These are phyloP conservation scores for Schizopygopsis pylzovi DNA, from an alignment of 2,797 vertebrate species.

Conservation along the genomic window DNA sequence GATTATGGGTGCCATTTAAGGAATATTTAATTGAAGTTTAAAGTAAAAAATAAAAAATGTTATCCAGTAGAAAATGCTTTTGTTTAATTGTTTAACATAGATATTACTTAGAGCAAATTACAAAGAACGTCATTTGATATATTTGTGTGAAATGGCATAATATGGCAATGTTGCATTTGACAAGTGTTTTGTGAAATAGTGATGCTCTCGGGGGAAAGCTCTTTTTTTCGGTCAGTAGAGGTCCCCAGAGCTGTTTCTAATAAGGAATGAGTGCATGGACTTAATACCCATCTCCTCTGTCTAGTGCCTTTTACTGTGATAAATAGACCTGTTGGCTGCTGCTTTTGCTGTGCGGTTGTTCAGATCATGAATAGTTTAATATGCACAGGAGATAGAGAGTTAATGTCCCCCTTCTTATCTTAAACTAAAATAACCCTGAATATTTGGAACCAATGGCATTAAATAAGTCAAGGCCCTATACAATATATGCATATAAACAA, in stretches of 20 bases:
- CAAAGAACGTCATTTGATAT: not conserved
- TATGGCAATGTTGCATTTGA: not conserved
- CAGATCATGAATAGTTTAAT: conserved; percentile 34
- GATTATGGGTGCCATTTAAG: not conserved
- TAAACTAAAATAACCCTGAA: not conserved
- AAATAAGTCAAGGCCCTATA: not conserved
- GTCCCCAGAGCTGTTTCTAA: conserved; percentile 55
- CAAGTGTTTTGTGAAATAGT: not conserved
- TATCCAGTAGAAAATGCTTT: not conserved
- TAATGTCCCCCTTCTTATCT: not conserved
- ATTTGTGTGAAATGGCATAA: not conserved
- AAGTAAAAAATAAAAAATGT: not conserved
- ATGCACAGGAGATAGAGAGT: not conserved
- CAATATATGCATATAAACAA: not conserved
- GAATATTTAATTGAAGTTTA: not conserved
- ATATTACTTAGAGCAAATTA: not conserved
- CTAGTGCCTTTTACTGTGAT: conserved; percentile 33
- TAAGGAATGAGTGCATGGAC: not conserved
- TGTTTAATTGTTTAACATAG: not conserved
- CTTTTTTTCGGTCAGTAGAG: conserved; percentile 56
- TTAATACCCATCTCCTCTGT: conserved; percentile 6
- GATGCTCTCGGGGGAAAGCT: not conserved
- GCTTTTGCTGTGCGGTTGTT: conserved; percentile 17
- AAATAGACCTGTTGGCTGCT: conserved; percentile 51
- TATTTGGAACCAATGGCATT: not conserved